Base-by-base conservation (phyloP, 37 sponge, comb jelly and placozoan species). In the Aplysina aerophoba region DNA sequence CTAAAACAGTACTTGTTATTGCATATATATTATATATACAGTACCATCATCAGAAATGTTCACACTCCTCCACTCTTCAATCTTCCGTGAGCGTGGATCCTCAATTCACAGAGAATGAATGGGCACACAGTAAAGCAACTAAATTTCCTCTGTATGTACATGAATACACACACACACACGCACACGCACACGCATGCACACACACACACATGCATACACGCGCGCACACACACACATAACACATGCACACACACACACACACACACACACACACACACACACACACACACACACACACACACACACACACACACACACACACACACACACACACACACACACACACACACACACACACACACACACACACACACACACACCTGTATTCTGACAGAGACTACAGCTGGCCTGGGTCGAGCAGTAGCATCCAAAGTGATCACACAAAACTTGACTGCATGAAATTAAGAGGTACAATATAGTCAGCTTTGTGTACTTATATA, bases 351-450 rank as follows among this genome's bases (percentile, higher is more conserved):
- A 58, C 15, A 62, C 24, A 62, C 64, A 62, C 11, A 62, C 28
- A 62, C 12, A 28, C 11, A 11, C 71, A 69, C 71, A 69, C 71
- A 69, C 6, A 27, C 71, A 62, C n/a, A 62, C 63, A 62, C n/a
- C 63, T 62, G 64, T 62, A 62, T 62, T 11, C 28, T 37, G 25
- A 85, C 35, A 27, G 19, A 50, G 35, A 89, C 90, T 28, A n/a
- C 30, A 37, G 82, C 65, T 12, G 28, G 35, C 38, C 88, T 34
- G 8, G 58, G 73, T 80, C 31, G 38, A 73, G 90, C 44, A 73
- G 54, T 65, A 85, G 81, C 62, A 60, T 85, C 85, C 81, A 89
- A 21, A 53, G 80, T 56, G 24, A 77, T 59, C 35, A 88, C 60
- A 83, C 80, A 88, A 25, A 83, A 64, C 28, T 77, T 73, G 27